Evolutionary conservation across 92 coral and sea anemone species (phyloP), one percentile per base, ranked within the genome.

Genomic region (Isaurus tuberculatus): DNA sequence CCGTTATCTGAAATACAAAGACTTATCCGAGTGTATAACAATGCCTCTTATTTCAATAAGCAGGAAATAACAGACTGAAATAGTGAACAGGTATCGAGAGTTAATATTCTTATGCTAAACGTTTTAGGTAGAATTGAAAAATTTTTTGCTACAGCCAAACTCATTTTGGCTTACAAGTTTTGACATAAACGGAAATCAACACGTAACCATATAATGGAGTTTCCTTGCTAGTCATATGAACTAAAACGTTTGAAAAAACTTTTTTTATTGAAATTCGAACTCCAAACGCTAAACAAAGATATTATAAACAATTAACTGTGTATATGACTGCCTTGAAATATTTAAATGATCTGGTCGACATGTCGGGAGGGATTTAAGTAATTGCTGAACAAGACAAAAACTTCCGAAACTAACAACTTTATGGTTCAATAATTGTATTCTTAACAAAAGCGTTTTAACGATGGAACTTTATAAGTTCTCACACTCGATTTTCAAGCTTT

Each of bases 371-470:
- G 27, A 77, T 77, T 77, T 77, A 77, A 77, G 70, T 77, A 77
- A 77, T 77, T 77, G 82, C 70, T 58, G 9, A 58, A 36, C 82
- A 64, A 77, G 68, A 77, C 82, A 77, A 77, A 75, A 77, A 77
- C 82, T 77, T 77, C 58, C 64, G 68, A 74, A 57, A 77, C 82
- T 55, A 77, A 77, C 69, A 37, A 77, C 82, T 77, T 77, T 77
- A 77, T 61, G 53, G 68, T 49, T 32, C 46, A 77, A 77, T 57
- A 77, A 77, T 77, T 77, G 70, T 58, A 77, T 77, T 77, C 82
- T 58, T 77, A 77, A 77, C 82, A 77, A 77, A 77, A 58, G 82
- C 9, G 34, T 36, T 77, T 34, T 58, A 29, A 58, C 46, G 82
- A 37, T 58, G 64, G 82, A 58, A 32, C 82, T 77, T 58, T 77